Conservation (phyloP, 2,113 vertebrate species). For the Craseonycteris thonglongyai region DNA sequence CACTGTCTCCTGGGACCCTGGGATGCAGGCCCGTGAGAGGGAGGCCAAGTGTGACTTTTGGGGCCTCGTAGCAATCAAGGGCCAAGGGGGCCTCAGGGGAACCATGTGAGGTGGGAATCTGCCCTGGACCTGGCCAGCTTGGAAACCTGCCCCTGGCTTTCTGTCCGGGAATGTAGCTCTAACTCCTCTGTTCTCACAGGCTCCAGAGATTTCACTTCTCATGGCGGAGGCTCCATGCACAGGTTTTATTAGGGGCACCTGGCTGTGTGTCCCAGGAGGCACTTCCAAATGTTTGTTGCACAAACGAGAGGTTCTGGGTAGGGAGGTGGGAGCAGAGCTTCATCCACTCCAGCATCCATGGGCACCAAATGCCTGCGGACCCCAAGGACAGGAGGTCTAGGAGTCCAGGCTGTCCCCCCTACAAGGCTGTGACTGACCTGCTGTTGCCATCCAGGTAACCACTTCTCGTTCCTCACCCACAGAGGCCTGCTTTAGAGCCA, state of each 20-base stretch:
- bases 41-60: slow-evolving; percentile 61
- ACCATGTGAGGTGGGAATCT: slow-evolving; percentile 42
- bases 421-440: neutral
- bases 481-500: neutral
- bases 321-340: neutral
- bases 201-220: neutral
- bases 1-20: neutral
- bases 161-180: neutral
- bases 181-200: slow-evolving; percentile 45
- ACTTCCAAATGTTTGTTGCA: neutral
- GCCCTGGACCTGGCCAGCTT: slow-evolving; percentile 60
- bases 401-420: neutral
- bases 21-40: slow-evolving; percentile 40
- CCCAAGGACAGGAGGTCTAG: neutral
- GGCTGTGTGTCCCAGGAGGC: neutral
- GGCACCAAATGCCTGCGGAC: neutral
- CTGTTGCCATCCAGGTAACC: neutral
- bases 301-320: neutral
- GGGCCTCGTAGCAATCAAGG: slow-evolving; percentile 22
- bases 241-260: slow-evolving; percentile 4
- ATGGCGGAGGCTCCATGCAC: neutral
- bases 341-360: neutral
- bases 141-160: slow-evolving; percentile 58
- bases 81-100: slow-evolving; percentile 35
- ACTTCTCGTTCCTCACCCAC: neutral